phyloP scores from a whole-genome alignment of 2,797 vertebrate species.

The Notolepis coatsorum region DNA sequence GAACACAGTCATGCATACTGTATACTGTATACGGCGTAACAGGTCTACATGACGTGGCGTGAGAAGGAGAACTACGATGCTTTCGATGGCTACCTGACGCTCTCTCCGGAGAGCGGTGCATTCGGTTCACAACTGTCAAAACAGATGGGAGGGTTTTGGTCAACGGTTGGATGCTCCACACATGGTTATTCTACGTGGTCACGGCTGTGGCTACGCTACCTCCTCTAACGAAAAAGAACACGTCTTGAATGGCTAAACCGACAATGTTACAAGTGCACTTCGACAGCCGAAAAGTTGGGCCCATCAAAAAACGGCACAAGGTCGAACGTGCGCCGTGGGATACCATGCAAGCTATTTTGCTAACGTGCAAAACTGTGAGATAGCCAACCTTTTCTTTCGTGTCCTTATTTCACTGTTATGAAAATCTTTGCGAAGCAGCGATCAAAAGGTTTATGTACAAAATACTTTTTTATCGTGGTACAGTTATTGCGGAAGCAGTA shows the following conservation, averaged over 20 bases:
- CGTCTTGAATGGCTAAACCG: conserved; percentile 50
- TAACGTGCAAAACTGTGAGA: conserved; percentile 72
- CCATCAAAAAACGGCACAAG: conserved; percentile 48
- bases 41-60: too few relatives aligned
- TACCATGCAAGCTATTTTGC: conserved; percentile 76
- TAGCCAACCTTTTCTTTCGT: conserved; percentile 28
- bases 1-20: conserved; percentile 72
- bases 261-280: conserved; percentile 69
- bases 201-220: conserved; percentile 2
- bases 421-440: conserved; percentile 59
- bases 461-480: conserved; percentile 36
- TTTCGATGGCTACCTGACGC: conserved; percentile 60
- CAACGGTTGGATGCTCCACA: conserved; percentile 21
- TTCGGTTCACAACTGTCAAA: conserved; percentile 61
- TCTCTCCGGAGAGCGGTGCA: conserved; percentile 1
- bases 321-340: conserved; percentile 32
- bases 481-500: conserved; percentile 63
- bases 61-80: too few relatives aligned
- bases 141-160: conserved; percentile 49
- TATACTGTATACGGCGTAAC: conserved; percentile 69
- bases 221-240: conserved; percentile 5
- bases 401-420: conserved; percentile 27
- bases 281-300: conserved; percentile 49
- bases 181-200: conserved; percentile 16
- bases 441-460: conserved; percentile 74